Conservation (phyloP, 2,797 vertebrate species). For the Cirrhinus molitorella region DNA sequence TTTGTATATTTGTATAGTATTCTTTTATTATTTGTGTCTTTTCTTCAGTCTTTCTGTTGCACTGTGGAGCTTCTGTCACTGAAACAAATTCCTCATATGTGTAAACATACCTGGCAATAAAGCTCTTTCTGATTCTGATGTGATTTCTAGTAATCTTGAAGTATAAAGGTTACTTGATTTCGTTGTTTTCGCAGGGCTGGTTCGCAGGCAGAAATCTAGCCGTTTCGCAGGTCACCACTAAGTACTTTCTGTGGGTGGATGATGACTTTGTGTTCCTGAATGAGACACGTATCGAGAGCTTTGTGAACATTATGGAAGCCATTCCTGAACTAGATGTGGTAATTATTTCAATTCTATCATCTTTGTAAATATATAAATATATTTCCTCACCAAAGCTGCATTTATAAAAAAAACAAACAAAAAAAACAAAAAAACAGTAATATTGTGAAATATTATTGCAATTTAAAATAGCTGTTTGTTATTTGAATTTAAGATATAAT, state of each 20-base stretch:
- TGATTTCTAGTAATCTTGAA: background rate
- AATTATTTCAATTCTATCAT: constrained; percentile 37
- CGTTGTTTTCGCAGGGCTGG: constrained; percentile 64
- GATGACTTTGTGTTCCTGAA: constrained; percentile 79
- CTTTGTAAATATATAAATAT: background rate
- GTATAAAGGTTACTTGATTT: background rate
- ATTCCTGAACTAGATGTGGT: constrained; percentile 79
- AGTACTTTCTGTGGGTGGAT: constrained; percentile 84
- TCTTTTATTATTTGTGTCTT: no score
- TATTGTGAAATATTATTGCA: background rate
- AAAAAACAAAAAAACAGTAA: background rate
- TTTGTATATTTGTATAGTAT: no score
- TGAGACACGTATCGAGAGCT: constrained; percentile 75
- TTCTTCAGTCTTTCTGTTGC: no score
- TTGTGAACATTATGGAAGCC: constrained; percentile 78
- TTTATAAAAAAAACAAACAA: background rate
- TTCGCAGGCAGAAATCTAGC: constrained; percentile 63
- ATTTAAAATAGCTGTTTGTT: no score
- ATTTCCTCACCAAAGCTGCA: background rate
- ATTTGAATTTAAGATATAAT: no score
- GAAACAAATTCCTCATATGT: no score
- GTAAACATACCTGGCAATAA: no score
- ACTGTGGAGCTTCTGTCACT: no score
- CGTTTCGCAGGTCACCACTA: constrained; percentile 80
- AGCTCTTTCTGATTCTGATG: no score